A percentile compares a stretch with the other conserved stretches of the same genome.
Evolutionary conservation across 2,888 invertebrate genomes (phyloP).

Genomic region (Aspidiotus destructor): DNA sequence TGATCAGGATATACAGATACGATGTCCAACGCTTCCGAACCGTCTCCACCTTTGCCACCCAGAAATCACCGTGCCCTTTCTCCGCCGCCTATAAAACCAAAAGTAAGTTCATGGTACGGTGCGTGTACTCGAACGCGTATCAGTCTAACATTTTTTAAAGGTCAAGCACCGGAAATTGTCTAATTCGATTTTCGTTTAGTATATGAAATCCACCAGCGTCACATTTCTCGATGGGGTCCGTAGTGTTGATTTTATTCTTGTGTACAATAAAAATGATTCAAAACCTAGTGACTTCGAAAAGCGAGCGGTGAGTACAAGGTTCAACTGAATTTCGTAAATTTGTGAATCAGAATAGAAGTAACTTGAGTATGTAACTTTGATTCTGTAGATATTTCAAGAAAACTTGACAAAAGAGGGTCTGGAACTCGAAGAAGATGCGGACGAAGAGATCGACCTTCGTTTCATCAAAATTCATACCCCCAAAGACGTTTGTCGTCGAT

Average conservation of each 20-base stretch:
- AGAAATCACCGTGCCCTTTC: too few species aligned
- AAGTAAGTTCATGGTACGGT: too few species aligned
- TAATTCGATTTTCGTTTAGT: too few species aligned
- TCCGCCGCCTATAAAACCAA: too few species aligned
- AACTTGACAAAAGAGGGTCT: conserved; percentile 29
- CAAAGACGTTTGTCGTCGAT: conserved; percentile 66
- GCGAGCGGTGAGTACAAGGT: conserved; percentile 3
- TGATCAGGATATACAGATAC: too few species aligned
- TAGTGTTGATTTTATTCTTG: conserved; percentile 16
- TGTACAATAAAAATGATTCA: conserved; percentile 18
- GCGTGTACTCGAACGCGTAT: too few species aligned
- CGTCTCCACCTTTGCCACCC: too few species aligned
- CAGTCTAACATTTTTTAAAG: too few species aligned
- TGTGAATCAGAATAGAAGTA: neutral
- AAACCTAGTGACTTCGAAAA: conserved; percentile 16
- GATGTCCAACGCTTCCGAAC: too few species aligned
- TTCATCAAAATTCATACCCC: conserved; percentile 83
- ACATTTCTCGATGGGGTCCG: conserved; percentile 15
- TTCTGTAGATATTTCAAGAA: conserved; percentile 18
- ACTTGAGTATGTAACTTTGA: neutral
- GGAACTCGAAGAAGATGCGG: conserved; percentile 14
- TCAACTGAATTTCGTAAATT: neutral
- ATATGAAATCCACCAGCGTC: conserved; percentile 5
- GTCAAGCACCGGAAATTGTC: too few species aligned
- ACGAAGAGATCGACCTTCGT: conserved; percentile 23